Base-by-base conservation (phyloP, 1,140 invertebrate genomes). In the Ruditapes philippinarum region DNA sequence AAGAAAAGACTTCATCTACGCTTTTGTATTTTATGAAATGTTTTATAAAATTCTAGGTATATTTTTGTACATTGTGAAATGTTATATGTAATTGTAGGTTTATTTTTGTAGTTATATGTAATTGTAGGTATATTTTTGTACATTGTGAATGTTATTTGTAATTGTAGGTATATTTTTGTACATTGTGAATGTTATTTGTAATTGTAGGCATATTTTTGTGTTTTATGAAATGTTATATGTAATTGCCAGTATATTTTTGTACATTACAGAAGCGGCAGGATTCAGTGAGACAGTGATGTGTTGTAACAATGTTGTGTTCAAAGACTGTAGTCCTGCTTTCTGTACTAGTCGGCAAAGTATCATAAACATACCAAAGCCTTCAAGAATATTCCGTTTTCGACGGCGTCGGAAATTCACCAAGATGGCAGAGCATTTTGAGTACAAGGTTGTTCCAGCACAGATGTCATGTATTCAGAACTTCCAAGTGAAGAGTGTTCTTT, bases 351-450 rank as follows among this genome's bases (percentile, higher is more conserved):
- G 95, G 12, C 95, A 96, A 73, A 95, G 95, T 4, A 94, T 95
- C 84, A 95, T 96, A 68, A 95, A 95, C 78, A 93, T 95, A 78
- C 94, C 94, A 89, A 95, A 95, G 89, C 91, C 93, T 9, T 90
- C 91, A 19, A 93, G 93, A 12, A 90, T 95, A 84, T 96, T 96
- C 91, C 94, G 95, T 70, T 96, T 95, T 86, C 84, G 95, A 42
- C 89, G 93, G 36, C 92, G 93, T 70, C 94, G 93, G 81, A 95
- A 95, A 85, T 96, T 96, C 90, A 95, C 95, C 40, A 96, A 95
- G 80, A 96, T 96, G 95, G 95, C 95, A 9, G 95, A 96, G 91
- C 95, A 96, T 91, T 96, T 96, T 92, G 95, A 96, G 65, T 96
- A 96, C 92, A 96, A 96, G 90, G 95, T 95, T 92, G 95, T 96